A percentile compares a stretch with the other conserved stretches of the same genome.
Evolutionary conservation across 2,113 vertebrate genomes (phyloP).

Genomic region (Ictalurus furcatus): DNA sequence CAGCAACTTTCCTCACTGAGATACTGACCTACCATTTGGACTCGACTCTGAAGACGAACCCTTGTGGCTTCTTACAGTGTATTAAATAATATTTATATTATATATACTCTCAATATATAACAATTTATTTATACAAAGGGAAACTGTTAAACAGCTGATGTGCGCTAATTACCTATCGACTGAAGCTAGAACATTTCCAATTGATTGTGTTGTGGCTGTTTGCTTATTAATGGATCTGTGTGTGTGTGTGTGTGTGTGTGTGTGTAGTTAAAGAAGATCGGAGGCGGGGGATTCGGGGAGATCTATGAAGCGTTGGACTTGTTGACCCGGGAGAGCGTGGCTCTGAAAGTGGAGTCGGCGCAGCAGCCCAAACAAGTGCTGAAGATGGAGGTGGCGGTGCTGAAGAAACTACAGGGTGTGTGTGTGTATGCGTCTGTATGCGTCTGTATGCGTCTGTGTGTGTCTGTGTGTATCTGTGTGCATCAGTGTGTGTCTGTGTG

Average conservation of each 20-base stretch:
- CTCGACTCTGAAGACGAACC: background rate
- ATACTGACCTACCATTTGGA: background rate
- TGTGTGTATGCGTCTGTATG: slow-evolving; percentile 18
- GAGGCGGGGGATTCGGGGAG: slow-evolving; percentile 95
- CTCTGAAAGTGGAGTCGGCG: slow-evolving; percentile 96
- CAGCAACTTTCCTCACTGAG: background rate
- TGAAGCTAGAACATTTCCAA: background rate
- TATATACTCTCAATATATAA: background rate
- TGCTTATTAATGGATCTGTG: background rate
- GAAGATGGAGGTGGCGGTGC: slow-evolving; percentile 98
- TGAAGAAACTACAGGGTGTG: slow-evolving; percentile 96
- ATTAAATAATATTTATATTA: no score
- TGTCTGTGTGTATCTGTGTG: no score
- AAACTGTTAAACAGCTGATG: background rate
- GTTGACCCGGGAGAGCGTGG: slow-evolving; percentile 93
- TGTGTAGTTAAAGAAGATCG: slow-evolving; percentile 92
- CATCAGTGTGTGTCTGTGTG: no score
- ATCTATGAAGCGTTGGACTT: slow-evolving; percentile 97
- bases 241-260: slow-evolving; percentile 30
- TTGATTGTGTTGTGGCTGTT: background rate
- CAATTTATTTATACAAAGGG: background rate
- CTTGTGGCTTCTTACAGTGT: background rate
- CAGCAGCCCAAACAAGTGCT: slow-evolving; percentile 98
- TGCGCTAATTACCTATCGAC: background rate
- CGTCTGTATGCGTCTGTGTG: background rate